Evolutionary conservation across 2,113 vertebrate genomes (phyloP), one percentile per base, ranked within the genome.

Genomic region (Podiceps cristatus): DNA sequence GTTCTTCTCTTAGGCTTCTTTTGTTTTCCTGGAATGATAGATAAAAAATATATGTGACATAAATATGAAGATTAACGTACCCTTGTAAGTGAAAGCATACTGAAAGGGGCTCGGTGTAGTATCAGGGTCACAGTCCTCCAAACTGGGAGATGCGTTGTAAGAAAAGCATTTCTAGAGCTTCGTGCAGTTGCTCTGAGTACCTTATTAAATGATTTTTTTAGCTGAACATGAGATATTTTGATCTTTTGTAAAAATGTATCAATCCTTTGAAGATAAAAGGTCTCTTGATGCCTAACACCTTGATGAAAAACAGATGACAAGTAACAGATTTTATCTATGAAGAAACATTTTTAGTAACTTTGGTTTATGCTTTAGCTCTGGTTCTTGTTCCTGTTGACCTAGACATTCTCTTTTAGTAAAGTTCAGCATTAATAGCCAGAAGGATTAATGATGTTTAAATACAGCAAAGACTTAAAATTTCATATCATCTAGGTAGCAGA

Each of bases 381-480:
- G 7, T 88, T 90, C 82, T 90, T 92, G 55, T 77, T 97, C 53
- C 55, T 86, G 18, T 96, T 90, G 91, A 95, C 67, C 74, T 76
- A 85, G 45, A 82, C 58, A 11, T 67, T 93, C 55, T 82, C 45
- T 93, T 94, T 83, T 90, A 74, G n/a, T 62, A 67, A 86, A 93
- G 56, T 80, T 93, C 59, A 67, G 3, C 24, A 4, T 83, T 82
- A 86, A 85, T 49, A 96, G 28, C 50, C 50, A 73, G 62, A 42
- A 90, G 89, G 23, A 86, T 16, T 93, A 28, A 50, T 59, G 37
- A 63, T 80, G 50, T 94, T 95, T 82, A 76, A 95, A 69, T 59
- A 66, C 10, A 63, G 58, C 18, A 86, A 94, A 93, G 35, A 47
- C 40, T 83, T 92, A 50, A 90, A 69, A 69, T 81, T 83, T 94